Conservation (phyloP, 2,797 vertebrate genomes). For the Eptatretus atami region DNA sequence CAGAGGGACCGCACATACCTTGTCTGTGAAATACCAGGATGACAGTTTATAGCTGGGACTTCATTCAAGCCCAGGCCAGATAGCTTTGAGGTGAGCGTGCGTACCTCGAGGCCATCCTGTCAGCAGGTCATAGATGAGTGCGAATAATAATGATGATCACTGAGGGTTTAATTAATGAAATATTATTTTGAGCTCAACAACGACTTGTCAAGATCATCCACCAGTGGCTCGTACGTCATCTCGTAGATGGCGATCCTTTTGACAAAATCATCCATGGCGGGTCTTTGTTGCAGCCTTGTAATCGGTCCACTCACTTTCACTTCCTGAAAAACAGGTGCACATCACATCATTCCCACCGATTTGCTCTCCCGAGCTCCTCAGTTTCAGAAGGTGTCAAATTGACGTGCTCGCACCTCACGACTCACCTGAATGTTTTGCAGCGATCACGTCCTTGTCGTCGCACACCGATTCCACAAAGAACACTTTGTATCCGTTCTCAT, state of each 20-base stretch:
- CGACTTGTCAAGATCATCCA: slow-evolving; percentile 42
- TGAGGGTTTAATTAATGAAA: no score
- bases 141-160: no score
- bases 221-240: slow-evolving; percentile 33
- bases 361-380: no score
- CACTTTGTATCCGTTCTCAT: slow-evolving; percentile 56
- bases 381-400: no score
- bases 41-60: no score
- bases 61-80: no score
- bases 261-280: slow-evolving; percentile 40
- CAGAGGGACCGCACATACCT: no score
- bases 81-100: no score
- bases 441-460: slow-evolving; percentile 40
- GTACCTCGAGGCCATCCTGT: no score
- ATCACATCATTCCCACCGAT: neutral
- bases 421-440: slow-evolving; percentile 52
- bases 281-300: slow-evolving; percentile 36
- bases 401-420: neutral
- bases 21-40: no score
- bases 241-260: slow-evolving; percentile 58
- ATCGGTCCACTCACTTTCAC: slow-evolving; percentile 68
- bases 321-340: slow-evolving; percentile 20
- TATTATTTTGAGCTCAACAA: neutral
- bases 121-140: no score
- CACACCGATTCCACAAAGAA: slow-evolving; percentile 60